Percentiles rank a stretch among this genome's conserved stretches.
These are phyloP conservation scores for Bimastos eiseni DNA, from an alignment of 2,888 invertebrate species.

Conservation along the genomic window DNA sequence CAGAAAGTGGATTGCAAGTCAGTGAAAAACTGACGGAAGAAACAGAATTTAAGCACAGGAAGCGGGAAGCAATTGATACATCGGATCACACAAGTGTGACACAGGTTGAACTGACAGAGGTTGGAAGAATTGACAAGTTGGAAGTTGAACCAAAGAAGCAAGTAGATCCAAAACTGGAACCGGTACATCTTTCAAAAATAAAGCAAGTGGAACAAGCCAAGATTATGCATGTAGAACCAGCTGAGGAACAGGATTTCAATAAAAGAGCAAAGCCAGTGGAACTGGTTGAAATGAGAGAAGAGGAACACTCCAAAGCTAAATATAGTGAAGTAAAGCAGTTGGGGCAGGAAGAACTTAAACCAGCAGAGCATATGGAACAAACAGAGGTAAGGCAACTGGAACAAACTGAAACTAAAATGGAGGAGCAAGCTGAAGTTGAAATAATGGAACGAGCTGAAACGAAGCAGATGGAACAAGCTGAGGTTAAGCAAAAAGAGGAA, in stretches of 20 bases:
- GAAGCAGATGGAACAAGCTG: background rate
- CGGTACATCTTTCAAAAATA: background rate
- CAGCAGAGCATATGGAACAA: background rate
- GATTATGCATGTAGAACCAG: background rate
- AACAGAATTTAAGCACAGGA: background rate
- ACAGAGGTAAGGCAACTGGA: background rate
- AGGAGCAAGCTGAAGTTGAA: background rate
- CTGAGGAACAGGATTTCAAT: background rate
- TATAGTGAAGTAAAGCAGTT: background rate
- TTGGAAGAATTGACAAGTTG: background rate
- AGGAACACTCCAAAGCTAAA: background rate
- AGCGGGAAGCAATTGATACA: no score
- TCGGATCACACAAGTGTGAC: no score
- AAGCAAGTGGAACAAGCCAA: background rate
- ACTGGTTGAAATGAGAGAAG: background rate
- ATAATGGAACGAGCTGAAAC: background rate
- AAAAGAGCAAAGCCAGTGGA: background rate
- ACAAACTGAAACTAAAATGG: background rate
- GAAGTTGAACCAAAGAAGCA: background rate
- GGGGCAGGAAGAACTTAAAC: background rate
- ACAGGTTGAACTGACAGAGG: background rate
- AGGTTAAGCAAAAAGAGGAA: background rate
- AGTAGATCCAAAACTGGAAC: background rate
- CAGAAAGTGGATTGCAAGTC: background rate
- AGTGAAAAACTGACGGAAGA: background rate